Evolutionary conservation across 2,888 invertebrate genomes (phyloP), one percentile per base, ranked within the genome.

Genomic region (Troglohyphantes excavatus): DNA sequence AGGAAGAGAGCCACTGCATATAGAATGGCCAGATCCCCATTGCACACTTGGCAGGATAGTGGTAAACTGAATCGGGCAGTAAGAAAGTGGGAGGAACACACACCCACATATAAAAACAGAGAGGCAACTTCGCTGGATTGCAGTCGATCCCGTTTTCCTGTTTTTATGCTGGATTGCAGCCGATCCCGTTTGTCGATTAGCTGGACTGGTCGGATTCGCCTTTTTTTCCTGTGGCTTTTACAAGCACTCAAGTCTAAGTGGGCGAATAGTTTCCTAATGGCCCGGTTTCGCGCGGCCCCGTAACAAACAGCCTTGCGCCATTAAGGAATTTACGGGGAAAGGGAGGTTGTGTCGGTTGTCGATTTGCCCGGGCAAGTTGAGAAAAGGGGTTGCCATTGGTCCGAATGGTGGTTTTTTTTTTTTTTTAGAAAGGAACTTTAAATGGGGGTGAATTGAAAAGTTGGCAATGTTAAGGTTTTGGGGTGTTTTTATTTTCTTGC

Each of bases 241-340:
- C 82, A 88, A 88, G 88, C 88, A 88, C 88, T 88, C 88, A 88
- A 88, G 43, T 72, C 82, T 81, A 87, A 87, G 87, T 87, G 87
- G 87, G 53, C 61, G 88, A 88, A 88, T 82, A 88, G 82, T 88
- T 88, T 88, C 81, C 75, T 88, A 88, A 88, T 88, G 88, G 81
- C 29, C 46, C 26, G 39, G 19, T 63, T 61, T 39, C 19, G 21
- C 27, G 43, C 33, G n/a, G 59, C 46, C 68, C 79, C 59, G 72
- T 79, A 63, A 73, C 88, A 88, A 81, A 88, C 88, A 82, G 82
- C 70, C 88, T 72, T 75, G 75, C 75, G 33, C 88, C 88, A 88
- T 88, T 88, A 87, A 87, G 81, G 79, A 81, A 81, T 87, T 81
- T 72, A 73, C 27, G 59, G 63, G 72, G 33, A 29, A 70, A 59